These are phyloP conservation scores for Siniperca undulata DNA, from an alignment of 2,797 vertebrate genomes.

Conservation along the genomic window DNA sequence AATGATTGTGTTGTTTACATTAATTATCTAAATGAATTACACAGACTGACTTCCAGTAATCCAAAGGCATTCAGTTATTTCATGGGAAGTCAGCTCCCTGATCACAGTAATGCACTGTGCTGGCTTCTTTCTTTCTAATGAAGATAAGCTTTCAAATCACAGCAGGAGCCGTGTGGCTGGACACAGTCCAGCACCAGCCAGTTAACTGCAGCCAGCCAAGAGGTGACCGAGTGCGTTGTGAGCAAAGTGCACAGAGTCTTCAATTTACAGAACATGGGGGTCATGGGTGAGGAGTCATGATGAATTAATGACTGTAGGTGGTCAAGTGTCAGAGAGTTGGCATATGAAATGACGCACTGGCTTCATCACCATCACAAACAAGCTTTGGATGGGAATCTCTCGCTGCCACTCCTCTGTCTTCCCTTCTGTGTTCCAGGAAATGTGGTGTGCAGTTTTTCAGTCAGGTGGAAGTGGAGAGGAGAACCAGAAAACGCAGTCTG, in stretches of 20 bases:
- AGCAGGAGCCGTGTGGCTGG: conserved; percentile 69
- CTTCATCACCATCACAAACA: conserved; percentile 41
- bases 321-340: conserved; percentile 65
- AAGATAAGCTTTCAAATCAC: conserved; percentile 77
- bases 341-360: conserved; percentile 63
- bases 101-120: conserved; percentile 68
- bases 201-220: conserved; percentile 62
- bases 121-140: conserved; percentile 70
- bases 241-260: conserved; percentile 50
- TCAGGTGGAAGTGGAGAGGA: conserved; percentile 69
- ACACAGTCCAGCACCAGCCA: conserved; percentile 62
- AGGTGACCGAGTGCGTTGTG: conserved; percentile 71
- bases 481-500: conserved; percentile 51
- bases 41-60: conserved; percentile 41
- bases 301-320: conserved; percentile 69
- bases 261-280: conserved; percentile 52
- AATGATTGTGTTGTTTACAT: conserved; percentile 37
- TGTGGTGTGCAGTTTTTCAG: conserved; percentile 67
- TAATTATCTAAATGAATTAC: conserved; percentile 52
- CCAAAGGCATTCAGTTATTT: conserved; percentile 53
- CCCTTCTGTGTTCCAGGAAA: conserved; percentile 67
- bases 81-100: conserved; percentile 50
- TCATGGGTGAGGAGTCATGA: conserved; percentile 54
- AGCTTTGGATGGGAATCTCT: conserved; percentile 40
- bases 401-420: conserved; percentile 22